Conservation (phyloP, 2,888 invertebrate species). For the Ophion ellenae region DNA sequence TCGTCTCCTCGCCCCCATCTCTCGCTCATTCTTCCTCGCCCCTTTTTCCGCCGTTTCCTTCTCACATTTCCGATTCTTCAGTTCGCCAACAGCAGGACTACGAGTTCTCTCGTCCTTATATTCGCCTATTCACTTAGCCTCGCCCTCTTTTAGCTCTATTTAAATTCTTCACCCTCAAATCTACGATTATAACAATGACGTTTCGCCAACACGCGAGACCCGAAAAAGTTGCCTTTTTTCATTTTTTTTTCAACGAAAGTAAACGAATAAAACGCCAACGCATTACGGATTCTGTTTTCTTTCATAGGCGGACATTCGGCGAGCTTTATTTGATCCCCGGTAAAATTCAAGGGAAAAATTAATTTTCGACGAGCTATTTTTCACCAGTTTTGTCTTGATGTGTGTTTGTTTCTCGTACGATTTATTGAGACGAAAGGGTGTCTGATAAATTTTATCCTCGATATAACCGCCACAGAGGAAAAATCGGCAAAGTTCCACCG, state of each 20-base stretch:
- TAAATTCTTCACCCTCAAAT: not conserved
- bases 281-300: no score
- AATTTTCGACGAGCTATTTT: no score
- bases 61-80: conserved; percentile 27
- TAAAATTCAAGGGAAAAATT: no score
- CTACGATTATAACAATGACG: not conserved
- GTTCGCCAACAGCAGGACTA: conserved; percentile 41
- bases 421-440: not conserved
- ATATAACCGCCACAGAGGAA: not conserved
- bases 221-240: no score
- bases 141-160: not conserved
- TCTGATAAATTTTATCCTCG: conserved; percentile 29
- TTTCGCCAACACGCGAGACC: not conserved
- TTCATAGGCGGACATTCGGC: no score
- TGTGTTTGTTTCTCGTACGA: conserved; percentile 27
- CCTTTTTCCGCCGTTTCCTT: not conserved
- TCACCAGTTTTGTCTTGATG: not conserved
- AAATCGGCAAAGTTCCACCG: conserved; percentile 45
- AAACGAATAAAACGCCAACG: no score
- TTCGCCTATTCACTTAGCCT: conserved; percentile 4
- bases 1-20: no score
- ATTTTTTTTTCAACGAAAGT: no score
- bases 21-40: no score
- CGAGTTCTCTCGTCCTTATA: not conserved
- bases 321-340: no score